Percentiles rank a stretch among this genome's conserved stretches.
Evolutionary conservation across 2,888 invertebrate genomes (phyloP).

Genomic region (Steinernema carpocapsae): DNA sequence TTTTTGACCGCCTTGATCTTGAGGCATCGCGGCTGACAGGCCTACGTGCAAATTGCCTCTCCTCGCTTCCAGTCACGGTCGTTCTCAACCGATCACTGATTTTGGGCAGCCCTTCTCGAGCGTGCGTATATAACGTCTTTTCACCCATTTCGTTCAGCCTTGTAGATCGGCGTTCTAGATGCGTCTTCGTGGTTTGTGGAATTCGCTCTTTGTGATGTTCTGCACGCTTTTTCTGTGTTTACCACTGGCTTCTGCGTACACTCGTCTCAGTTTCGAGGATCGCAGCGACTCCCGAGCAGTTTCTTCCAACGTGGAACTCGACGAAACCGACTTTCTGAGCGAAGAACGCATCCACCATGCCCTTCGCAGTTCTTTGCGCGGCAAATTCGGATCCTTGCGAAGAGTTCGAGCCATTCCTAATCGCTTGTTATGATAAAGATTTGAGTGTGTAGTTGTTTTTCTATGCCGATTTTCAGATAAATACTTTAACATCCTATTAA

Average conservation of each 20-base stretch:
- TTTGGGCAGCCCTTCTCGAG: no score
- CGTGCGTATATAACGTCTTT: no score
- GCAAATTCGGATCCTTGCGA: conserved; percentile 3
- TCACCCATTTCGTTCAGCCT: no score
- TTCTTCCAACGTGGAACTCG: conserved; percentile 25
- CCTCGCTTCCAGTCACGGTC: no score
- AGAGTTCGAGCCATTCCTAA: conserved; percentile 3
- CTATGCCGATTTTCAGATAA: no score
- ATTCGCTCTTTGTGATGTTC: not conserved
- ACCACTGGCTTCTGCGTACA: not conserved
- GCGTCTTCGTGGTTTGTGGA: not conserved
- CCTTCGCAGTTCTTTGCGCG: conserved; percentile 9
- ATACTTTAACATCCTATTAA: no score
- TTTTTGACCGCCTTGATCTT: no score
- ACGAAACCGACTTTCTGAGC: conserved; percentile 31
- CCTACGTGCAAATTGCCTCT: conserved; percentile 18
- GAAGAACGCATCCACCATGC: conserved; percentile 26
- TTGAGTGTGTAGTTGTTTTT: no score
- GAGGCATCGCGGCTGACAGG: not conserved
- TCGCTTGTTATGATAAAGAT: no score
- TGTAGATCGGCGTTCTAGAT: not conserved
- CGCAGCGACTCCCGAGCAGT: conserved; percentile 29
- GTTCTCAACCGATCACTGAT: no score
- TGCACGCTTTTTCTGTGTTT: not conserved
- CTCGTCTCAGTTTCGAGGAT: conserved; percentile 31